phyloP scores from a whole-genome alignment of 2,888 invertebrate species.

The Cantharis lateralis region DNA sequence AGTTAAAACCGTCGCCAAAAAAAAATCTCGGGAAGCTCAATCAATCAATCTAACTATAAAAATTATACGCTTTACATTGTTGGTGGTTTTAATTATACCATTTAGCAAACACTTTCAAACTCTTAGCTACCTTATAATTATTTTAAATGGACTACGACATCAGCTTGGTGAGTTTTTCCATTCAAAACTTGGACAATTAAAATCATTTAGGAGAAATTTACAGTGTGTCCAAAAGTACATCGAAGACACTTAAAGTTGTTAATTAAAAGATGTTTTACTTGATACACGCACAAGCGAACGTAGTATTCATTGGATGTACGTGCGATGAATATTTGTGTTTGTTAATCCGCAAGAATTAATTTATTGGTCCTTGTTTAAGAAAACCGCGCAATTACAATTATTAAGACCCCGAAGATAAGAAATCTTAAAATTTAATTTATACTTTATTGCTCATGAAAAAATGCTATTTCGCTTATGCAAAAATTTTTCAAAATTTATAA shows the following conservation, averaged over 20 bases:
- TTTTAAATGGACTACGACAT: conserved; percentile 13
- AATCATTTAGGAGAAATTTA: background rate
- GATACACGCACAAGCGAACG: background rate
- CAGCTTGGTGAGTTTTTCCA: conserved; percentile 9
- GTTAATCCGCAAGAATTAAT: conserved; percentile 4
- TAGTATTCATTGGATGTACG: conserved; percentile 9
- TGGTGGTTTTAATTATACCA: conserved; percentile 3
- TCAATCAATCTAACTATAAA: background rate
- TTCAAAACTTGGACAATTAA: background rate
- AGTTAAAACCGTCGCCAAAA: background rate
- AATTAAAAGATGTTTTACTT: background rate
- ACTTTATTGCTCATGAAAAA: background rate
- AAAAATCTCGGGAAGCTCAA: background rate
- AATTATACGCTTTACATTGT: background rate
- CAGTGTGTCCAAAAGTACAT: background rate
- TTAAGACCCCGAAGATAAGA: conserved; percentile 4
- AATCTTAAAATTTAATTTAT: conserved; percentile 4
- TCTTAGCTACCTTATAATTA: conserved; percentile 19
- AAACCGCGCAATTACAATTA: conserved; percentile 5
- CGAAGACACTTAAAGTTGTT: background rate
- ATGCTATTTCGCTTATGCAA: background rate
- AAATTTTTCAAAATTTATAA: background rate
- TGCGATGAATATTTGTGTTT: conserved; percentile 10
- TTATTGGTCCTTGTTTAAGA: background rate
- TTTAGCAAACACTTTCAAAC: conserved; percentile 13